Base-by-base conservation (phyloP, 1,140 invertebrate genomes). In the Patella vulgata region DNA sequence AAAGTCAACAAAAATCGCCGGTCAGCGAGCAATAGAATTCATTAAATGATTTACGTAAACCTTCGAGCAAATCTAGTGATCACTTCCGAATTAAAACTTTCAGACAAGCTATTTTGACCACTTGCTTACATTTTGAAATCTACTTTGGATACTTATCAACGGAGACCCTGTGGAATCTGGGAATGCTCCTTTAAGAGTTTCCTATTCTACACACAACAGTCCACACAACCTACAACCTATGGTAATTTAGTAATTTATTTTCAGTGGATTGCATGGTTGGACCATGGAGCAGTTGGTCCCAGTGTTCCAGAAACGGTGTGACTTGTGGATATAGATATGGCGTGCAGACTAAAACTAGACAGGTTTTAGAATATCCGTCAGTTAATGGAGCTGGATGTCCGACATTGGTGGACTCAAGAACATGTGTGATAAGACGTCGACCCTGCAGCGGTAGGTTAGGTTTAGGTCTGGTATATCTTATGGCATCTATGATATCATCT, bases 281-380 rank as follows among this genome's bases (percentile, higher is more conserved):
- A 4, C 63, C 73, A 2, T 82, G 80, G 80, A 68, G 68, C 17
- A 51, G 51, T 5, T 82, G 80, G 80, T 66, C 65, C 23, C 56
- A 54, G 4, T 82, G 80, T 59, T 56, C 57, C 17, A 54, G 73
- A n/a, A 71, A 80, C 42, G 74, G 78, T 12, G 70, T 71, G 53
- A 77, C 71, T 6, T 82, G 80, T 60, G 79, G 79, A n/a, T 79
- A 73, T 61, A 77, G 72, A 50, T 78, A 74, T 47, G 79, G 80
- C 12, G 59, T 63, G 3, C 66, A 73, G 42, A 72, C 62, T 0
- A 67, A 76, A 11, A 53, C 66, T 1, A 46, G 77, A 17, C 59
- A 66, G 1, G 60, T 81, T 12, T 51, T 79, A 31, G 72, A 79
- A 50, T 33, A 25, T 17, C 75, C 77, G 11, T 77, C 74, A 6